A percentile compares a stretch with the other conserved stretches of the same genome.
Evolutionary conservation across 2,888 invertebrate species (phyloP).

Genomic region (Drosophila algonquin): DNA sequence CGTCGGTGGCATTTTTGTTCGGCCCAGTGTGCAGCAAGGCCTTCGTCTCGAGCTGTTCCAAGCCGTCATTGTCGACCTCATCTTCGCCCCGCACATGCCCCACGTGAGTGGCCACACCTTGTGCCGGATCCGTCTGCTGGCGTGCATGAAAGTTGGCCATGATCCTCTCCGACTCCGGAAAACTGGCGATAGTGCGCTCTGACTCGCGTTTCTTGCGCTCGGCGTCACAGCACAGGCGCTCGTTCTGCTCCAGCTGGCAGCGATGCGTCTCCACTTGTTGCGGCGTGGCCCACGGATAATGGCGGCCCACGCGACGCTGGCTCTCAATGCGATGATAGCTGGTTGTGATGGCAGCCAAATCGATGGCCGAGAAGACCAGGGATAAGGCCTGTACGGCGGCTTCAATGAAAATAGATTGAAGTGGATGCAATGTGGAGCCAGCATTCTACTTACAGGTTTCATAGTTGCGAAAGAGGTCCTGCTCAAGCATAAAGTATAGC

Average conservation of each 20-base stretch:
- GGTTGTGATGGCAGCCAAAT: conserved; percentile 89
- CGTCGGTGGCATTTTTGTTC: conserved; percentile 73
- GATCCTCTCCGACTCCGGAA: conserved; percentile 82
- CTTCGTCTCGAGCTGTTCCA: conserved; percentile 61
- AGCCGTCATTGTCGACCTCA: conserved; percentile 74
- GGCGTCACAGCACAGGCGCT: conserved; percentile 67
- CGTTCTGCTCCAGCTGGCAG: conserved; percentile 66
- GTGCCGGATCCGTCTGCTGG: not conserved
- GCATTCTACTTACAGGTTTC: conserved; percentile 87
- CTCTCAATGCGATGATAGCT: conserved; percentile 91
- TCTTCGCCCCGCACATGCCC: conserved; percentile 62
- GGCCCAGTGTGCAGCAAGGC: conserved; percentile 56
- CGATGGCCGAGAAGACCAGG: conserved; percentile 87
- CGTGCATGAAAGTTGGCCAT: conserved; percentile 77
- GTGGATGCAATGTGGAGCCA: not conserved
- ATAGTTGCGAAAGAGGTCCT: conserved; percentile 85
- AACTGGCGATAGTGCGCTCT: conserved; percentile 71
- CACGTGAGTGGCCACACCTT: conserved; percentile 48
- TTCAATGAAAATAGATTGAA: conserved; percentile 80
- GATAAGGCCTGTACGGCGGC: conserved; percentile 88
- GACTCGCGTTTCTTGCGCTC: conserved; percentile 70
- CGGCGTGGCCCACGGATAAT: conserved; percentile 89
- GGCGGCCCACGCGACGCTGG: conserved; percentile 89
- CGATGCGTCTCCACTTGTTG: conserved; percentile 77
- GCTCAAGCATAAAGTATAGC: conserved; percentile 87